phyloP scores from a whole-genome alignment of 2,113 vertebrate genomes.

The Blennius ocellaris region DNA sequence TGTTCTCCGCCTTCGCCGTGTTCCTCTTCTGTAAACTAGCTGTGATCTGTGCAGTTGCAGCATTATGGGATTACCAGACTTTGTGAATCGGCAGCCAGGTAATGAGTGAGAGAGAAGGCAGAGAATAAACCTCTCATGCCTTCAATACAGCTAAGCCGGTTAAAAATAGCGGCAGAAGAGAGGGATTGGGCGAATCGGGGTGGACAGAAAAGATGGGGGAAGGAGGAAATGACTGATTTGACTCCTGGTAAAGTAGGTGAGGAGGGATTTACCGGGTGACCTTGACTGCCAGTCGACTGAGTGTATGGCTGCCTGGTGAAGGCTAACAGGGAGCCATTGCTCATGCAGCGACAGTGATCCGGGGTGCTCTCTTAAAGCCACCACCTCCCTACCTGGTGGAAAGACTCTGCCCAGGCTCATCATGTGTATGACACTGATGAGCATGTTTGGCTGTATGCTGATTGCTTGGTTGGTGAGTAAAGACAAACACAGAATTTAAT shows the following conservation, averaged over 20 bases:
- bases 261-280: conserved; percentile 60
- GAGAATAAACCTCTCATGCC: conserved; percentile 71
- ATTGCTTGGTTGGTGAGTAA: conserved; percentile 81
- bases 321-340: conserved; percentile 22
- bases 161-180: conserved; percentile 78
- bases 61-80: conserved; percentile 68
- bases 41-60: conserved; percentile 32
- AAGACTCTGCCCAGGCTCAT: conserved; percentile 39
- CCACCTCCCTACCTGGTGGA: conserved; percentile 51
- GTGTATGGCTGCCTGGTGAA: conserved; percentile 16
- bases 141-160: conserved; percentile 68
- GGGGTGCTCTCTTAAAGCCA: conserved; percentile 23
- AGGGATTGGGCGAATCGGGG: conserved; percentile 67
- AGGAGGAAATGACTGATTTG: conserved; percentile 44
- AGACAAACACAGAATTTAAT: conserved; percentile 21
- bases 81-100: conserved; percentile 68
- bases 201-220: conserved; percentile 58
- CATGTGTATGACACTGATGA: conserved; percentile 83
- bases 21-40: conserved; percentile 19
- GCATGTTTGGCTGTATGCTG: conserved; percentile 78
- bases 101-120: conserved; percentile 68
- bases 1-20: no score
- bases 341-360: conserved; percentile 11
- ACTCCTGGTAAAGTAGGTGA: conserved; percentile 56
- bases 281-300: conserved; percentile 46